Evolutionary conservation across 2,797 vertebrate genomes (phyloP).

Genomic region (Peromyscus eremicus): DNA sequence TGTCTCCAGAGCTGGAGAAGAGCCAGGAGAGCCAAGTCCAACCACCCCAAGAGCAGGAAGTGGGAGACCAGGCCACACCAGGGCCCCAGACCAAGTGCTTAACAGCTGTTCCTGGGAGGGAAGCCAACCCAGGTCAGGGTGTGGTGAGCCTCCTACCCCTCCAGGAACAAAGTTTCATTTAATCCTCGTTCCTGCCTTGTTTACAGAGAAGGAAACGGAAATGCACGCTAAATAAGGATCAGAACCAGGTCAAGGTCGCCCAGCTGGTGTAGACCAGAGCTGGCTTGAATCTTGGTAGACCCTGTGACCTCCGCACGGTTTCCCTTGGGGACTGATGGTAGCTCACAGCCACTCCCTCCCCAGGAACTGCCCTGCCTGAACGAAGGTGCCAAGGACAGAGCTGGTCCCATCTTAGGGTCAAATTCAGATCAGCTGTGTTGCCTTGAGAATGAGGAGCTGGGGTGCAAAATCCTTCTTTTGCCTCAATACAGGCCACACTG

Average conservation of each 20-base stretch:
- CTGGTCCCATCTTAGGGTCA: background rate
- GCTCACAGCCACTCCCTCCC: background rate
- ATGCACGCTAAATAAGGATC: background rate
- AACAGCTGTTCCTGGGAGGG: background rate
- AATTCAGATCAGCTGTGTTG: background rate
- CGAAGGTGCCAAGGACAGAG: background rate
- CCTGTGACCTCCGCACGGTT: background rate
- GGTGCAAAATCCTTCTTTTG: background rate
- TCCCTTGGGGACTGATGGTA: background rate
- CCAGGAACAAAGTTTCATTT: background rate
- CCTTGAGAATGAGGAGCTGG: background rate
- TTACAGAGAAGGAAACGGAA: constrained; percentile 13
- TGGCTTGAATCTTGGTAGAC: background rate
- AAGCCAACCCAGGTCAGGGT: background rate
- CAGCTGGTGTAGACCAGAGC: background rate
- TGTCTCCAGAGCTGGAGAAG: background rate
- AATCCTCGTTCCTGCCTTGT: background rate
- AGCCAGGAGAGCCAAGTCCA: background rate
- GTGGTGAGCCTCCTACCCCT: background rate
- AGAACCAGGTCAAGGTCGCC: constrained; percentile 14
- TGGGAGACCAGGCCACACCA: background rate
- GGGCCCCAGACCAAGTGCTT: background rate
- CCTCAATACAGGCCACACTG: background rate
- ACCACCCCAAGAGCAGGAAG: background rate
- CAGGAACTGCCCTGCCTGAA: background rate